Percentiles rank a stretch among this genome's conserved stretches.
Conservation (phyloP, 2,113 vertebrate genomes). For the Camarhynchus parvulus region DNA sequence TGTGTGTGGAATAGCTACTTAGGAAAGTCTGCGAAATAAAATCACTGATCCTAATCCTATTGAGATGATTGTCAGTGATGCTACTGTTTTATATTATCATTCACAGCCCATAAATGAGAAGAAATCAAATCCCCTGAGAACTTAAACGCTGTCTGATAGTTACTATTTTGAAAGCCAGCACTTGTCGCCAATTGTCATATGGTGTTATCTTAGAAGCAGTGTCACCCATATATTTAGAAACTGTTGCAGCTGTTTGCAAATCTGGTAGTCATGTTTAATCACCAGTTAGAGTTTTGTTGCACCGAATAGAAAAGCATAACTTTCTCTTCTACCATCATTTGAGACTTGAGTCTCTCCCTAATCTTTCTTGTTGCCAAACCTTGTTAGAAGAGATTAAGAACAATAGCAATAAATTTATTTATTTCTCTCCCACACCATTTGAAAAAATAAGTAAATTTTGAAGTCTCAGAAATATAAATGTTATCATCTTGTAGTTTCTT, state of each 20-base stretch:
- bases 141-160: not conserved
- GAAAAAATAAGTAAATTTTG: not conserved
- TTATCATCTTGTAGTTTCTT: not conserved
- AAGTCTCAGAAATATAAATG: not conserved
- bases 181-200: not conserved
- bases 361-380: not conserved
- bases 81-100: not conserved
- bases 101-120: not conserved
- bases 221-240: constrained; percentile 46
- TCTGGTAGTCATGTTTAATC: constrained; percentile 1
- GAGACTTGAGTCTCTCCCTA: not conserved
- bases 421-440: not conserved
- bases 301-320: not conserved
- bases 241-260: constrained; percentile 18
- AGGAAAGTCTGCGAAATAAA: not conserved
- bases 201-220: constrained; percentile 20
- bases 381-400: not conserved
- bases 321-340: not conserved
- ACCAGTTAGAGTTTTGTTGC: not conserved
- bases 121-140: not conserved
- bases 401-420: not conserved
- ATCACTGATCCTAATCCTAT: not conserved
- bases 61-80: not conserved
- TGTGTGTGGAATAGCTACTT: not conserved
- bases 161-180: constrained; percentile 37